phyloP scores from a whole-genome alignment of 2,113 vertebrate genomes.

The Macaca nemestrina region DNA sequence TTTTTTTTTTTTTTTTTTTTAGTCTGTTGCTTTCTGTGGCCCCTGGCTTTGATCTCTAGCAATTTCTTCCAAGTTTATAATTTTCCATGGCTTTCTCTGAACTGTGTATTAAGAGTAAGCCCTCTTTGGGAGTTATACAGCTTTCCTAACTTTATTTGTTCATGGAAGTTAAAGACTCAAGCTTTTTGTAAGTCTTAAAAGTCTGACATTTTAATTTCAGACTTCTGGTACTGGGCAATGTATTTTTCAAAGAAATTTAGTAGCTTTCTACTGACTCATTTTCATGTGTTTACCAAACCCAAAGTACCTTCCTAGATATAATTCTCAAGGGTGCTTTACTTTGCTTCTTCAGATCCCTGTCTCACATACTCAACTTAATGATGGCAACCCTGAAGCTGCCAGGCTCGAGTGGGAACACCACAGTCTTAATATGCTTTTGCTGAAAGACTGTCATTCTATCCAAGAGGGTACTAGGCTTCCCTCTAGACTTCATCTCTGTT shows the following conservation, averaged over 20 bases:
- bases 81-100: background rate
- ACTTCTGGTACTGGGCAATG: background rate
- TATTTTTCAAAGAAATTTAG: background rate
- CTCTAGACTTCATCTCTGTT: background rate
- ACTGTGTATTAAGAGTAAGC: background rate
- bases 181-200: background rate
- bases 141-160: background rate
- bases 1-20: background rate
- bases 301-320: background rate
- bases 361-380: background rate
- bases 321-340: background rate
- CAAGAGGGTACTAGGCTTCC: background rate
- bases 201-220: background rate
- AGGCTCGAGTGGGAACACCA: background rate
- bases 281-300: background rate
- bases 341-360: background rate
- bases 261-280: background rate
- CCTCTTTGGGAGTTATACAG: background rate
- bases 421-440: background rate
- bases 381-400: background rate
- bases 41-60: background rate
- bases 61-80: background rate
- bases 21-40: background rate
- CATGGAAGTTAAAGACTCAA: background rate
- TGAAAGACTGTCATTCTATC: background rate